Evolutionary conservation across 2,888 invertebrate genomes (phyloP).

Genomic region (Meteorus colon): DNA sequence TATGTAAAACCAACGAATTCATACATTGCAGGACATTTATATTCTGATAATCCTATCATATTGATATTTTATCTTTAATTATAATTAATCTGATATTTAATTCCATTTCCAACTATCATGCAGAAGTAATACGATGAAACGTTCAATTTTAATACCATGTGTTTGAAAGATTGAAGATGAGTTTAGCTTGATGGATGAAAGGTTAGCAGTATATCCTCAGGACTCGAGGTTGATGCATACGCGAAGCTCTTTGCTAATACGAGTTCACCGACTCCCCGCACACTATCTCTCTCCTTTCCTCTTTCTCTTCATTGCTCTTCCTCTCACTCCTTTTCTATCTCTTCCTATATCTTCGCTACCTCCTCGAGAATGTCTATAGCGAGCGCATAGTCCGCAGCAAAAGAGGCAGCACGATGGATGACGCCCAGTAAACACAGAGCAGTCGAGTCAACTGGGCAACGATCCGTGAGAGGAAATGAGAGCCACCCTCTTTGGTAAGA

Average conservation of each 20-base stretch:
- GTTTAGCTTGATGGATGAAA: slow-evolving; percentile 12
- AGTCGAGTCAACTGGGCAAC: slow-evolving; percentile 24
- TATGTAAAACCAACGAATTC: neutral
- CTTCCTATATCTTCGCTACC: slow-evolving; percentile 7
- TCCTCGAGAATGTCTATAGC: slow-evolving; percentile 9
- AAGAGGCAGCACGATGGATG: slow-evolving; percentile 15
- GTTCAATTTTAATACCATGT: neutral
- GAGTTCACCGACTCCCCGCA: slow-evolving; percentile 33
- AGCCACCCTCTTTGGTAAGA: slow-evolving; percentile 13
- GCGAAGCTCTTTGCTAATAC: slow-evolving; percentile 4
- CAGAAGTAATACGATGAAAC: neutral
- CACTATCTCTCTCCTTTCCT: slow-evolving; percentile 15
- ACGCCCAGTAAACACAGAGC: slow-evolving; percentile 32
- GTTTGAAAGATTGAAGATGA: neutral
- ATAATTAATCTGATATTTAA: neutral
- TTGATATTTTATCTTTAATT: neutral
- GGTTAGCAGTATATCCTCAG: neutral
- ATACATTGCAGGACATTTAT: neutral
- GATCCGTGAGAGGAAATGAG: slow-evolving; percentile 35
- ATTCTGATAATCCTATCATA: neutral
- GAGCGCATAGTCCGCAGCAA: neutral
- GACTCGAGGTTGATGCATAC: neutral
- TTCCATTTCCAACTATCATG: neutral
- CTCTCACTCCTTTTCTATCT: slow-evolving; percentile 1
- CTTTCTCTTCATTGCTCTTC: neutral